Percentiles rank a stretch among this genome's conserved stretches.
Evolutionary conservation across 2,113 vertebrate species (phyloP).

Genomic region (Eptesicus fuscus): DNA sequence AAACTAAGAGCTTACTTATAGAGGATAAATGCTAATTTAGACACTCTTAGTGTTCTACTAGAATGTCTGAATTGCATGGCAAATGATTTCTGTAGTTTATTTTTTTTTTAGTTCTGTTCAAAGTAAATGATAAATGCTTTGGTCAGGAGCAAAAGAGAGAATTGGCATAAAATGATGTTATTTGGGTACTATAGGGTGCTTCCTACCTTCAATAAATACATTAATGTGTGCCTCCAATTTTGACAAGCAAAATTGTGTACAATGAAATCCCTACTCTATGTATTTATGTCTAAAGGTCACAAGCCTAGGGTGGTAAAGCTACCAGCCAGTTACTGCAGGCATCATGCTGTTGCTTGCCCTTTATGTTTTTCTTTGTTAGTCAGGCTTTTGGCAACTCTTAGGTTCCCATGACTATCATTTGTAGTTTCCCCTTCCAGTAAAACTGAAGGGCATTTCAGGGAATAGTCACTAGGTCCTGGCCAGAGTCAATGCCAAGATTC

Average conservation of each 20-base stretch:
- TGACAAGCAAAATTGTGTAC: neutral
- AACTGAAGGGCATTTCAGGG: constrained; percentile 54
- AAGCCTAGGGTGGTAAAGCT: neutral
- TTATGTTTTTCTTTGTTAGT: constrained; percentile 19
- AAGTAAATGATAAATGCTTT: constrained; percentile 3
- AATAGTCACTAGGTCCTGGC: constrained; percentile 4
- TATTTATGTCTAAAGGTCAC: constrained; percentile 40
- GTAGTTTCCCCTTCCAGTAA: constrained; percentile 38
- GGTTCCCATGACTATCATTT: constrained; percentile 25
- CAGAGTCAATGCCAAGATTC: constrained; percentile 39
- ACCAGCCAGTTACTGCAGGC: neutral
- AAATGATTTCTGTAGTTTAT: neutral
- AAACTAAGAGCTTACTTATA: neutral
- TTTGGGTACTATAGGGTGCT: neutral
- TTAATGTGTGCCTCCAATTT: neutral
- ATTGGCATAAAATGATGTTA: neutral
- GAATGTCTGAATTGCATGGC: neutral
- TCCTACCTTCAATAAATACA: neutral
- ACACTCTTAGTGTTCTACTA: neutral
- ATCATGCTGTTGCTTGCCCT: constrained; percentile 31
- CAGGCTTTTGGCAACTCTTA: constrained; percentile 36
- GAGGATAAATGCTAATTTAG: neutral
- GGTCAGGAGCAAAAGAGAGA: neutral
- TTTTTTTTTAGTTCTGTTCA: neutral
- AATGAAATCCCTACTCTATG: neutral